phyloP scores from a whole-genome alignment of 2,113 vertebrate species.

The Myiopsitta monachus region DNA sequence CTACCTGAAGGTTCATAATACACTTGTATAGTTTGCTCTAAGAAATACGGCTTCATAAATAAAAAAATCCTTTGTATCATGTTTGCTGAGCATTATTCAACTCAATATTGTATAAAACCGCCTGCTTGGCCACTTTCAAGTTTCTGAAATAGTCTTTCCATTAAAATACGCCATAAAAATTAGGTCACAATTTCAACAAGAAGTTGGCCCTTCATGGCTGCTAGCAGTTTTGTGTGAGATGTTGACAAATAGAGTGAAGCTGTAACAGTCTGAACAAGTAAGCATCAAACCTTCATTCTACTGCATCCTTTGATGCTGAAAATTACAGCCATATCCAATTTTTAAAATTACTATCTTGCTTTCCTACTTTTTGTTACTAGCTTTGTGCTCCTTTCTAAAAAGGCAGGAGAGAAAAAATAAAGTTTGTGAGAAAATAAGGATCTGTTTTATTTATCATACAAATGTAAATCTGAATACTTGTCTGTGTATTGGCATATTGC shows the following conservation, averaged over 20 bases:
- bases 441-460: not conserved
- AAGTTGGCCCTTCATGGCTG: not conserved
- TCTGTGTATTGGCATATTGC: not conserved
- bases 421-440: not conserved
- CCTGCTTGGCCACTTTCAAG: not conserved
- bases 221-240: not conserved
- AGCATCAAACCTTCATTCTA: not conserved
- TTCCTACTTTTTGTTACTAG: not conserved
- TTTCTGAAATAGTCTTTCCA: not conserved
- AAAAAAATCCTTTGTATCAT: not conserved
- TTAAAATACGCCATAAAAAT: not conserved
- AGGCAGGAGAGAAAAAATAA: not conserved
- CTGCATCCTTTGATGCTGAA: not conserved
- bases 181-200: not conserved
- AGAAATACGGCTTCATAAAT: not conserved
- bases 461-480: not conserved
- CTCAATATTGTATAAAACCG: not conserved
- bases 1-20: not conserved
- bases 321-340: not conserved
- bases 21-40: not conserved
- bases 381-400: not conserved
- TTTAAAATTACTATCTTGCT: not conserved
- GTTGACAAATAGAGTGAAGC: not conserved
- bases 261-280: not conserved
- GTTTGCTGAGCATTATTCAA: not conserved